phyloP scores from a whole-genome alignment of 2,888 invertebrate genomes.

The Cartodere bifasciata region DNA sequence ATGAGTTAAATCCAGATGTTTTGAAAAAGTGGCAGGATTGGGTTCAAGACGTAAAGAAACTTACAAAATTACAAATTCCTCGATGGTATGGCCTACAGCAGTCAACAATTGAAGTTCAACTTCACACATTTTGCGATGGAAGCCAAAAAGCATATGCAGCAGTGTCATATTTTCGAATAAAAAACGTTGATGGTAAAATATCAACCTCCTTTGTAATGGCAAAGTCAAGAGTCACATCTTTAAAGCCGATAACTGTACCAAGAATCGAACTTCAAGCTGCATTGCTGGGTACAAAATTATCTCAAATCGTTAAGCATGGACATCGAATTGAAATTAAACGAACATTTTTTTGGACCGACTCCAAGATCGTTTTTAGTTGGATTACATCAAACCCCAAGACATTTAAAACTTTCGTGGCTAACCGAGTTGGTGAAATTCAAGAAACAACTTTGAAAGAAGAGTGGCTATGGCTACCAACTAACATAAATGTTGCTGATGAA shows the following conservation, averaged over 20 bases:
- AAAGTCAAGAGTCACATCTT: neutral
- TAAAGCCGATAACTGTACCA: neutral
- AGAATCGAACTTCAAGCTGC: slow-evolving; percentile 2
- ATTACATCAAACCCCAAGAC: slow-evolving; percentile 1
- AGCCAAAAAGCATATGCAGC: too few species aligned
- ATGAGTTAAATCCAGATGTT: neutral
- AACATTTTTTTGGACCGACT: slow-evolving; percentile 3
- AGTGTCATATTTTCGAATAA: too few species aligned
- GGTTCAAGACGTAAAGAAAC: neutral
- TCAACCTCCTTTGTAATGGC: too few species aligned
- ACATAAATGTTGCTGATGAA: slow-evolving; percentile 1
- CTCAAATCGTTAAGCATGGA: too few species aligned
- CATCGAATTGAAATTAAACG: too few species aligned
- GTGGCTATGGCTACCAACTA: slow-evolving; percentile 1
- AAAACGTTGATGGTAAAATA: too few species aligned
- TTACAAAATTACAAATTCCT: slow-evolving; percentile 3
- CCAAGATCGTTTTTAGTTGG: slow-evolving; percentile 5
- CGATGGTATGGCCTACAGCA: slow-evolving; percentile 1
- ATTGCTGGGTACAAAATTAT: too few species aligned
- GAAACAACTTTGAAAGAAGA: neutral
- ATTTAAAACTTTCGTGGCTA: slow-evolving; percentile 3
- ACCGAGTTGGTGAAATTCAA: slow-evolving; percentile 2
- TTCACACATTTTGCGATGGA: too few species aligned
- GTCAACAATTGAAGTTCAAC: too few species aligned
- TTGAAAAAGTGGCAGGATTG: slow-evolving; percentile 3